A percentile compares a stretch with the other conserved stretches of the same genome.
Evolutionary conservation across 2,797 vertebrate genomes (phyloP).

Genomic region (Eospalax fontanierii): DNA sequence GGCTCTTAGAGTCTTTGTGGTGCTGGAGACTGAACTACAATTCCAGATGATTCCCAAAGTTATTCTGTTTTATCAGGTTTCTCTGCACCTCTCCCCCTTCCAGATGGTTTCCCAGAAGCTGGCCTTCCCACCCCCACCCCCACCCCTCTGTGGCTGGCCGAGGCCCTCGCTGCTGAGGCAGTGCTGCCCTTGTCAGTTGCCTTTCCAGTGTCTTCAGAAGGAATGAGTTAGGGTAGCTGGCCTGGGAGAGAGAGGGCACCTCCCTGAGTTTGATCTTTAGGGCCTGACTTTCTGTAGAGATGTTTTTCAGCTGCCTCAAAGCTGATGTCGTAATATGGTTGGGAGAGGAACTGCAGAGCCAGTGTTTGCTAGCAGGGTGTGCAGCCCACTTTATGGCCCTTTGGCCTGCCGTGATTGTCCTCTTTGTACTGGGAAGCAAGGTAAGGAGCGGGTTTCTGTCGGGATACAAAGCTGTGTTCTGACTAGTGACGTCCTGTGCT

Average conservation of each 20-base stretch:
- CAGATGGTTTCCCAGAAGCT: conserved; percentile 56
- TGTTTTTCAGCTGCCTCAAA: conserved; percentile 87
- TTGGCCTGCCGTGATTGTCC: neutral
- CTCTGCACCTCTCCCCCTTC: neutral
- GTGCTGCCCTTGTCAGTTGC: neutral
- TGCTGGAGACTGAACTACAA: neutral
- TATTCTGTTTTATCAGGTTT: neutral
- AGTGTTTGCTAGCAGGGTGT: neutral
- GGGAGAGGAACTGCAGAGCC: conserved; percentile 55
- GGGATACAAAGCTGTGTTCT: neutral
- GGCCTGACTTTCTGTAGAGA: conserved; percentile 80
- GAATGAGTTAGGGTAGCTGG: conserved; percentile 75
- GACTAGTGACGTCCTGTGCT: neutral
- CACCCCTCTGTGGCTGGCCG: neutral
- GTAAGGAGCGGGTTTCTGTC: conserved; percentile 13
- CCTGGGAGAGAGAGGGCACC: conserved; percentile 69
- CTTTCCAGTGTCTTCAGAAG: conserved; percentile 78
- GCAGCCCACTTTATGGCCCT: neutral
- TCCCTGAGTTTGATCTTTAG: conserved; percentile 85
- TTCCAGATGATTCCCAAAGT: neutral
- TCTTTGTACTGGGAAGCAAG: conserved; percentile 36
- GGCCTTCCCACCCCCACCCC: neutral
- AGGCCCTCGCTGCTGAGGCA: neutral
- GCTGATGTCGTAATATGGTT: conserved; percentile 80
- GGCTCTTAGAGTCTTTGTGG: neutral